Evolutionary conservation across 2,888 invertebrate species (phyloP), one percentile per base, ranked within the genome.

Genomic region (Branchellion lobata): DNA sequence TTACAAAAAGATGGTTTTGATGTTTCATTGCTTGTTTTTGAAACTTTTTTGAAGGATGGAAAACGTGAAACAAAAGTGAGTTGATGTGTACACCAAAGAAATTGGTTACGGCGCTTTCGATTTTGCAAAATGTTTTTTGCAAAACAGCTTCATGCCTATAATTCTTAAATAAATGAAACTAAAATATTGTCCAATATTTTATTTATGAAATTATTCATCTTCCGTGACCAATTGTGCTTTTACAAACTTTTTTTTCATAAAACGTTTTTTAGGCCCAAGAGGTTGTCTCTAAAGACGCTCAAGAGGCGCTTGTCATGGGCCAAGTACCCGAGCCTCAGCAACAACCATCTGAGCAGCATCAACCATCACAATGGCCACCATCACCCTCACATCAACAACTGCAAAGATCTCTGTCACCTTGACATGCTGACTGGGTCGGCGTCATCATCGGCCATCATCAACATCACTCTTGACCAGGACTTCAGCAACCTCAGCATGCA

Each of bases 241-340:
- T n/a, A n/a, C n/a, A n/a, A n/a, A n/a, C n/a, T n/a, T n/a, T n/a
- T n/a, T n/a, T n/a, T n/a, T n/a, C n/a, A 40, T 40, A 40, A 40
- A 40, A 40, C 5, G 5, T 8, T 47, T 47, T 73, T 5, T 18
- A 80, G 80, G 61, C 68, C 77, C 27, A 68, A 78, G 24, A 68
- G 61, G 34, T 53, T 80, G 61, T 80, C 80, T 36, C 47, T 80
- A 31, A 80, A 80, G 27, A 11, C 61, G 31, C 72, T 80, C 27
- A 80, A 80, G 40, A 57, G 80, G 31, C 21, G 72, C 11, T 57
- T 80, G 47, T 80, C 80, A 21, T 80, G 80, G 80, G 74, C 80
- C 29, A 68, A 57, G 29, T 69, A 76, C 33, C 65, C 77, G 29
- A 69, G 80, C 71, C 31, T 36, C 21, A 75, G 51, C 75, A 75